Evolutionary conservation across 1,140 invertebrate species (phyloP).

Genomic region (Xylocopa sonorina): DNA sequence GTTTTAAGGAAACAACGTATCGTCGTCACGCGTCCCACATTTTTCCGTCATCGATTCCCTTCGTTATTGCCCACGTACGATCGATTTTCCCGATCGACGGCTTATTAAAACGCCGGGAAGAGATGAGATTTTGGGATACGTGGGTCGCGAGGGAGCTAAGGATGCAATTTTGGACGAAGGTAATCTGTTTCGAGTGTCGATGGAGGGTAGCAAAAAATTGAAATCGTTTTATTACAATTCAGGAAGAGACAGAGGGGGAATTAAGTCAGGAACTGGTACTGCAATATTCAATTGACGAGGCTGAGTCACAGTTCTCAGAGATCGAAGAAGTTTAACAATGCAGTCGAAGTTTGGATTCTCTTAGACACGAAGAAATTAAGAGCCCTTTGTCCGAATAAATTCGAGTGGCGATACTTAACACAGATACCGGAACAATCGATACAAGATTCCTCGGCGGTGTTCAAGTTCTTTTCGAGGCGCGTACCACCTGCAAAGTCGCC

Average conservation of each 20-base stretch:
- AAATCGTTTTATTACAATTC: background rate
- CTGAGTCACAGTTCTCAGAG: background rate
- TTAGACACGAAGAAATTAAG: background rate
- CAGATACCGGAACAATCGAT: slow-evolving; percentile 21
- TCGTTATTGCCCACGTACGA: background rate
- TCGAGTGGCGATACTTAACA: slow-evolving; percentile 1
- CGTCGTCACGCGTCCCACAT: slow-evolving; percentile 40
- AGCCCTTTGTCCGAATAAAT: slow-evolving; percentile 3
- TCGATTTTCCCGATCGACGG: background rate
- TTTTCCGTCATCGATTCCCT: background rate
- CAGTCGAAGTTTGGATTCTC: background rate
- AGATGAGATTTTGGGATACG: background rate
- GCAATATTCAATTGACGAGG: background rate
- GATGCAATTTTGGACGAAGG: background rate
- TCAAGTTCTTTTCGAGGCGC: too few species aligned
- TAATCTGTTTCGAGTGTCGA: slow-evolving; percentile 4
- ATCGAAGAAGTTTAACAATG: background rate
- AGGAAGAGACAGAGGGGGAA: background rate
- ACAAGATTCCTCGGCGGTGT: background rate
- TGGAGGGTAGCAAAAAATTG: slow-evolving; percentile 3
- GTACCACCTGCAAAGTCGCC: slow-evolving; percentile 20
- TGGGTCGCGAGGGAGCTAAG: background rate
- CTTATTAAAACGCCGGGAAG: background rate
- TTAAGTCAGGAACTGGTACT: too few species aligned
- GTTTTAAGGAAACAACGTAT: slow-evolving; percentile 27